A percentile compares a stretch with the other conserved stretches of the same genome.
These are phyloP conservation scores for Ailurus styani DNA, from an alignment of 2,113 vertebrate species.

Conservation along the genomic window DNA sequence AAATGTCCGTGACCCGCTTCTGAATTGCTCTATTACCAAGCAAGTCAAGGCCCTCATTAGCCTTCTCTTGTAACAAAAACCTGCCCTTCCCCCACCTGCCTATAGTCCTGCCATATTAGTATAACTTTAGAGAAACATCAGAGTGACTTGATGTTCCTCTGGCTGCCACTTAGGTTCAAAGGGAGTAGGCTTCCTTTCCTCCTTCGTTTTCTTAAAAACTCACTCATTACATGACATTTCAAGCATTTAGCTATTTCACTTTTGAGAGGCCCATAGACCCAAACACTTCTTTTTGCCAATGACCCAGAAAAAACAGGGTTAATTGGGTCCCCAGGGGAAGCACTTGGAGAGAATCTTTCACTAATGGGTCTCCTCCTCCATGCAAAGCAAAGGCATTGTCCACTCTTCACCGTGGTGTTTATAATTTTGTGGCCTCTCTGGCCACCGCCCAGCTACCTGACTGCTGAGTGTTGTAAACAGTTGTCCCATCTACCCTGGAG, in stretches of 20 bases:
- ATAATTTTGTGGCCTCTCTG: background rate
- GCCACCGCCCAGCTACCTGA: background rate
- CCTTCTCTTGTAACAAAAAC: background rate
- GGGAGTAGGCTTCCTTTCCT: background rate
- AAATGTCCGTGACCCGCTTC: background rate
- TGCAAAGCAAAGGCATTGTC: background rate
- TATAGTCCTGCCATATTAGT: background rate
- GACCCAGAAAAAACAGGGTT: background rate
- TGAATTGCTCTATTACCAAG: background rate
- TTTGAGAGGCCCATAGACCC: background rate
- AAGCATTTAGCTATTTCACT: background rate
- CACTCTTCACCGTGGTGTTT: background rate
- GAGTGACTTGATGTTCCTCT: background rate
- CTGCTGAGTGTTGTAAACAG: background rate
- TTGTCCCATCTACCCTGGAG: background rate
- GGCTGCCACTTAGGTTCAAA: background rate
- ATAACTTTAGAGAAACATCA: background rate
- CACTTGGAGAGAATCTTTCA: background rate
- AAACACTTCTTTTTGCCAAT: background rate
- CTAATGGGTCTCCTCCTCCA: background rate
- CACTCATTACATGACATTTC: background rate
- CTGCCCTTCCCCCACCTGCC: background rate
- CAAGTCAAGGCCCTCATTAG: background rate
- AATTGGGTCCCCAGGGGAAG: background rate
- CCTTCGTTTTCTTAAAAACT: background rate